Evolutionary conservation across 2,113 vertebrate genomes (phyloP).

Genomic region (Okapia johnstoni): DNA sequence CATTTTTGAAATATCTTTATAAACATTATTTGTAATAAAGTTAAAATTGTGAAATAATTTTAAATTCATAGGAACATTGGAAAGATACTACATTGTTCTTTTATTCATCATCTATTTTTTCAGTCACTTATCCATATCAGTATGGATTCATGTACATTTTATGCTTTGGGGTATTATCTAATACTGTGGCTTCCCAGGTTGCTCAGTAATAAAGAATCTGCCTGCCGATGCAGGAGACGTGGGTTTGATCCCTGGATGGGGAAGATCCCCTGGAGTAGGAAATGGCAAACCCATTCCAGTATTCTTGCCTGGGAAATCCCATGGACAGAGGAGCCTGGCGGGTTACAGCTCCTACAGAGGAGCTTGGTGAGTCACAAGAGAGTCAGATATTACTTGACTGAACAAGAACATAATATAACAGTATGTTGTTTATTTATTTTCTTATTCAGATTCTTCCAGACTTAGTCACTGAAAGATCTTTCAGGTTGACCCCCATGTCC

Average conservation of each 20-base stretch:
- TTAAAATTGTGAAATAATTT: neutral
- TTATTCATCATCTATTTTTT: neutral
- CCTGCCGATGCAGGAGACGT: neutral
- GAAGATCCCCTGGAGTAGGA: neutral
- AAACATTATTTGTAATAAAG: neutral
- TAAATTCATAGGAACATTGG: neutral
- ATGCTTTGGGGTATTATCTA: neutral
- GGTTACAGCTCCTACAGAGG: neutral
- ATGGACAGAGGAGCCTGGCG: neutral
- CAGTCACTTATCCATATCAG: neutral
- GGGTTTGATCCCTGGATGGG: neutral
- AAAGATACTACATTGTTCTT: neutral
- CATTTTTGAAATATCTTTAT: neutral
- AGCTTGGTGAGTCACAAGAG: neutral
- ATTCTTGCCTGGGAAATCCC: neutral
- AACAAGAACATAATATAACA: neutral
- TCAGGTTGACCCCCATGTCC: neutral
- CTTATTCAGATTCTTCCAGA: neutral
- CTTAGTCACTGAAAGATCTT: neutral
- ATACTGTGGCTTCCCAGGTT: neutral
- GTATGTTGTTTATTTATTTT: neutral
- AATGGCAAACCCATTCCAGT: neutral
- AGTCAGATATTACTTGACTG: neutral
- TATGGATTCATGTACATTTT: neutral
- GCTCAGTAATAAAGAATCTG: neutral